Conservation (phyloP, 1,140 invertebrate species). For the Aphaenogaster ashmeadi region DNA sequence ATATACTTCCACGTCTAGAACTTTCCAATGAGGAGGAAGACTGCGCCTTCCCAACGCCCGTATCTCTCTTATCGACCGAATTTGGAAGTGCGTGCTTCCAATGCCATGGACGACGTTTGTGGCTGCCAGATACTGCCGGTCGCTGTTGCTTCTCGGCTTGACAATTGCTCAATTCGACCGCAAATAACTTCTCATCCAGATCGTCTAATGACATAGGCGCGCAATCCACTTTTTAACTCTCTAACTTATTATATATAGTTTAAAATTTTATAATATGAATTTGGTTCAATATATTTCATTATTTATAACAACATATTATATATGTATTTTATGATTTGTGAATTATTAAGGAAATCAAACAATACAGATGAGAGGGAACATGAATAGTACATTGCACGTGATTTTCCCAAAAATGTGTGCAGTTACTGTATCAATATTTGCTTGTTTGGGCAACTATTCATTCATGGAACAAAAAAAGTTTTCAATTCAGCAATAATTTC, state of each 20-base stretch:
- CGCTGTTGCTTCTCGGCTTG: conserved; percentile 75
- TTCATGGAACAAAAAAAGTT: conserved; percentile 43
- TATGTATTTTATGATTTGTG: conserved; percentile 27
- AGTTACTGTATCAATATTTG: conserved; percentile 48
- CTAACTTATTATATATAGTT: conserved; percentile 52
- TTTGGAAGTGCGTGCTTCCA: conserved; percentile 82
- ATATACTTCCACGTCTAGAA: conserved; percentile 82
- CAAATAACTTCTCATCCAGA: conserved; percentile 86
- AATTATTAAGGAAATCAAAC: conserved; percentile 20
- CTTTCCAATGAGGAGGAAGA: conserved; percentile 78
- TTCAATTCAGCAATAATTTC: conserved; percentile 48
- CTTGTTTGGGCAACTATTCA: conserved; percentile 51
- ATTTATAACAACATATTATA: conserved; percentile 5
- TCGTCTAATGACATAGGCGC: conserved; percentile 84
- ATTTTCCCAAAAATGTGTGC: conserved; percentile 24
- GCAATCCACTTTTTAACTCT: conserved; percentile 61
- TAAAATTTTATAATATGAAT: conserved; percentile 11
- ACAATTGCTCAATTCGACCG: conserved; percentile 78
- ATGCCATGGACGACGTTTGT: conserved; percentile 82
- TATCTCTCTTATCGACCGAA: conserved; percentile 83
- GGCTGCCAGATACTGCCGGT: conserved; percentile 65
- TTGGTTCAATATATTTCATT: neutral
- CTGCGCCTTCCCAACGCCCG: conserved; percentile 69
- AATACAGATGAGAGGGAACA: conserved; percentile 30
- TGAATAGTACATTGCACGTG: conserved; percentile 42